Percentiles rank a stretch among this genome's conserved stretches.
phyloP scores from a whole-genome alignment of 2,888 invertebrate genomes.

The Crepidodera aurea region DNA sequence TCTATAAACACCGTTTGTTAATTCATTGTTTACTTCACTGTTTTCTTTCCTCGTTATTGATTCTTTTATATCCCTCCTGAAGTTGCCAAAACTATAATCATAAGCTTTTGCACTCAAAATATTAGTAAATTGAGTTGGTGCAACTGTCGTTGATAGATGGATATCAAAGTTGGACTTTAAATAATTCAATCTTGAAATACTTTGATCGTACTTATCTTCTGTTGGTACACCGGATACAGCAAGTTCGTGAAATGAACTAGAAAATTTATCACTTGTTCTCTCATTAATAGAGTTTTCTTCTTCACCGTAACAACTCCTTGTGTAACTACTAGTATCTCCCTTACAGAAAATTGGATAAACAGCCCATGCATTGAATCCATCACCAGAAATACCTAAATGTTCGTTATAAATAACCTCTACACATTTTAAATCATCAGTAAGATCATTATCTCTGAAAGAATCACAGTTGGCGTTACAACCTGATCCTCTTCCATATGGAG shows the following conservation, averaged over 20 bases:
- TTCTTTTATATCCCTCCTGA: too few relatives aligned
- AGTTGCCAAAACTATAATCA: neutral
- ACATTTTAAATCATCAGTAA: slow-evolving; percentile 75
- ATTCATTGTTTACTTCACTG: too few relatives aligned
- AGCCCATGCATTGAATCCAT: slow-evolving; percentile 79
- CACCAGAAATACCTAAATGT: slow-evolving; percentile 71
- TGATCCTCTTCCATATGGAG: slow-evolving; percentile 39
- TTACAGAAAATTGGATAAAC: slow-evolving; percentile 72
- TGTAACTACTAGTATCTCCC: slow-evolving; percentile 51
- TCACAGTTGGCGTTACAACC: slow-evolving; percentile 71
- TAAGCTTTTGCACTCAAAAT: neutral
- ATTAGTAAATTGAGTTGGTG: too few relatives aligned
- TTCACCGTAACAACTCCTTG: slow-evolving; percentile 34
- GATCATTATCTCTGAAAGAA: slow-evolving; percentile 72
- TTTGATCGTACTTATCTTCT: neutral
- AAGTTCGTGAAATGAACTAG: neutral
- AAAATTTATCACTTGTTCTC: too few relatives aligned
- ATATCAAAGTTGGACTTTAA: neutral
- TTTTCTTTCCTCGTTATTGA: too few relatives aligned
- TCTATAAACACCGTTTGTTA: too few relatives aligned
- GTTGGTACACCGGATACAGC: neutral
- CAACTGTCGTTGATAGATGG: neutral
- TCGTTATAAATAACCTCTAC: slow-evolving; percentile 71
- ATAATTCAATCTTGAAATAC: neutral
- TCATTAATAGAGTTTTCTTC: slow-evolving; percentile 21